Evolutionary conservation across 2,888 invertebrate genomes (phyloP).

Genomic region (Rhodophaea formosa): DNA sequence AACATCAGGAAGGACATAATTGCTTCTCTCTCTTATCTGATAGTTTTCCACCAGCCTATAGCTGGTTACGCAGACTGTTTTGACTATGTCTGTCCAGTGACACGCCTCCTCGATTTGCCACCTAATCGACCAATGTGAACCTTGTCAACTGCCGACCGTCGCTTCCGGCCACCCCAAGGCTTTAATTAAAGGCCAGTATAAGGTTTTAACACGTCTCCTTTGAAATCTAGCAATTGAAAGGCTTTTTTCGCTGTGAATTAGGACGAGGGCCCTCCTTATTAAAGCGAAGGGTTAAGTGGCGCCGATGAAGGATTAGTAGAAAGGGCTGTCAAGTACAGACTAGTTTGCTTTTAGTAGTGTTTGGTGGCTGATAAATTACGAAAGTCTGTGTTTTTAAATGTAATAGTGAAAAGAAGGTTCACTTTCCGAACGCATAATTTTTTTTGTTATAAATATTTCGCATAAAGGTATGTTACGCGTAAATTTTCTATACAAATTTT

Average conservation of each 20-base stretch:
- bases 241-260: slow-evolving; percentile 47
- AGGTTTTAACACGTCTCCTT: slow-evolving; percentile 74
- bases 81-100: background rate
- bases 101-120: background rate
- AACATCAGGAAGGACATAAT: too few species aligned
- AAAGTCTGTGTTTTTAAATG: background rate
- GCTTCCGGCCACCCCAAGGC: slow-evolving; percentile 46
- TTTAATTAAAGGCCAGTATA: slow-evolving; percentile 77
- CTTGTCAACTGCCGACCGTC: slow-evolving; percentile 39
- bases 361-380: background rate
- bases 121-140: background rate
- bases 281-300: slow-evolving; percentile 27
- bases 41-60: too few species aligned
- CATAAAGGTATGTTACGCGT: too few species aligned
- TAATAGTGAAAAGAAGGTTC: background rate
- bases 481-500: too few species aligned
- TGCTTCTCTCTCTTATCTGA: too few species aligned
- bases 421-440: too few species aligned
- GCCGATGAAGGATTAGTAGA: slow-evolving; percentile 5
- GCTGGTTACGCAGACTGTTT: too few species aligned
- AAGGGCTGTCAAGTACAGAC: slow-evolving; percentile 1
- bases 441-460: too few species aligned
- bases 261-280: slow-evolving; percentile 22
- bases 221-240: slow-evolving; percentile 46
- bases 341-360: slow-evolving; percentile 2